These are phyloP conservation scores for Pseudeuparius sepicola DNA, from an alignment of 2,888 invertebrate species.

Conservation along the genomic window DNA sequence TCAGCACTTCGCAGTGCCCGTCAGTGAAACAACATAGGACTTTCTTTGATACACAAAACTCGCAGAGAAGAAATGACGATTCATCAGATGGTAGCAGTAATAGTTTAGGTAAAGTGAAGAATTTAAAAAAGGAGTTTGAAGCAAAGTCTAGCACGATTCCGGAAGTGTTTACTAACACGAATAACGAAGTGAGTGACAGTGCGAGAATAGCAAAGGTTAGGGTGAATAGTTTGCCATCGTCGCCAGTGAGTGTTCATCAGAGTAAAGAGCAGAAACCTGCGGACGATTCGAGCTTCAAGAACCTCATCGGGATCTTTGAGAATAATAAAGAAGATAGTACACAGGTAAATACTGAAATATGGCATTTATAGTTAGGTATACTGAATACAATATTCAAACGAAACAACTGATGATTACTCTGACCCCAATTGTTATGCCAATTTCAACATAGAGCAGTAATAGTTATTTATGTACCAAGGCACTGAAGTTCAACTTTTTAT, in stretches of 20 bases:
- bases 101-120: conserved; percentile 65
- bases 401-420: too few species aligned
- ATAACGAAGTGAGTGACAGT: conserved; percentile 23
- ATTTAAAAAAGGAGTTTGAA: conserved; percentile 81
- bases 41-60: conserved; percentile 41
- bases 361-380: too few species aligned
- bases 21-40: conserved; percentile 46
- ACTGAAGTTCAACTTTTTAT: too few species aligned
- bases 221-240: conserved; percentile 49
- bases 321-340: conserved; percentile 33
- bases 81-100: conserved; percentile 28
- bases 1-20: conserved; percentile 42
- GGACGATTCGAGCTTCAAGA: conserved; percentile 63
- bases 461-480: too few species aligned
- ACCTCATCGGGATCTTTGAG: conserved; percentile 68
- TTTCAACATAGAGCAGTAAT: too few species aligned
- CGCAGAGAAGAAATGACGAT: conserved; percentile 35
- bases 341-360: too few species aligned
- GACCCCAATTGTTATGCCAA: too few species aligned
- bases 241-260: conserved; percentile 52
- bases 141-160: conserved; percentile 51
- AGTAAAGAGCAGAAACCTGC: conserved; percentile 29
- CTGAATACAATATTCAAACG: too few species aligned
- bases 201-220: conserved; percentile 32
- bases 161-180: conserved; percentile 25